Evolutionary conservation across 2,797 vertebrate species (phyloP).

Genomic region (Acanthopagrus latus): DNA sequence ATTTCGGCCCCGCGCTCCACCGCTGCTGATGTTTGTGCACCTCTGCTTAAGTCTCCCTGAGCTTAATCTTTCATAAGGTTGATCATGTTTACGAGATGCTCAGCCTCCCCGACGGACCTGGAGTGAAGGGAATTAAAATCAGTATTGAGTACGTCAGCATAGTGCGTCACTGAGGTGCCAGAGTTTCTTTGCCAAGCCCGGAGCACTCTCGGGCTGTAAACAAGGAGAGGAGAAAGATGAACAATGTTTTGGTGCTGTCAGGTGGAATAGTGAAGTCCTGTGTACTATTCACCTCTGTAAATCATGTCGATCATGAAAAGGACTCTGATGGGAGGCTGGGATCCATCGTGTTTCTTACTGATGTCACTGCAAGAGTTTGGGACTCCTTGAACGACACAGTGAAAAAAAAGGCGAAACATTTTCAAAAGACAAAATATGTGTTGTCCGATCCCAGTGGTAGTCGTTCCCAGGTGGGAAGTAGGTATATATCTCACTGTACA

Average conservation of each 20-base stretch:
- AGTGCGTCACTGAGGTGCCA: background rate
- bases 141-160: background rate
- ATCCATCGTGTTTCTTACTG: no score
- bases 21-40: background rate
- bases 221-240: background rate
- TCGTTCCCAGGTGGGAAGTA: no score
- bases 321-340: background rate
- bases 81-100: background rate
- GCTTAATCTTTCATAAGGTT: background rate
- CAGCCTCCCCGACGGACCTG: background rate
- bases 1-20: no score
- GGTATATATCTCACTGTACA: no score
- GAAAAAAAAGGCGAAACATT: no score
- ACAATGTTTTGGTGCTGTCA: background rate
- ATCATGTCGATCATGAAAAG: background rate
- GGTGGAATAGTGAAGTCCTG: background rate
- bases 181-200: background rate
- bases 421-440: no score
- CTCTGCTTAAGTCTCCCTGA: background rate
- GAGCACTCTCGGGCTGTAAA: background rate
- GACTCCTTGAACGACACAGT: background rate
- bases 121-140: background rate
- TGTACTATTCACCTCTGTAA: background rate
- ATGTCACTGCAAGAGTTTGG: background rate
- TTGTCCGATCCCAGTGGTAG: no score